A percentile compares a stretch with the other conserved stretches of the same genome.
These are phyloP conservation scores for Palythoa caribaeorum DNA, from an alignment of 92 coral and sea anemone species.

Conservation along the genomic window DNA sequence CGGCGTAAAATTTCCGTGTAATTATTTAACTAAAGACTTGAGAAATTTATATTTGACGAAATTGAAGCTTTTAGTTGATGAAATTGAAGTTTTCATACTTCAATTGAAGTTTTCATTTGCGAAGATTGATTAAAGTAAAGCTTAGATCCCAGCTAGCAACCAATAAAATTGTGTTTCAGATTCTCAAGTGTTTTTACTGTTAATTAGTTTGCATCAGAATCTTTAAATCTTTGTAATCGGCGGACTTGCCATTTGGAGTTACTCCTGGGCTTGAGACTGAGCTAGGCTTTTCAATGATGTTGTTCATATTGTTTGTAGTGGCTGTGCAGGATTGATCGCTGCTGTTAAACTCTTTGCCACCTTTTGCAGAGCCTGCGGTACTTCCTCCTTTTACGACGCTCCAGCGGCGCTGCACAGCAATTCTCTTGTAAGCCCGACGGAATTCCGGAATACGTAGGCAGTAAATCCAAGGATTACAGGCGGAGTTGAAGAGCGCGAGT, in stretches of 20 bases:
- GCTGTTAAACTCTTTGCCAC: slow-evolving; percentile 27
- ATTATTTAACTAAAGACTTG: too few relatives aligned
- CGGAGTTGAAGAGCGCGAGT: slow-evolving; percentile 78
- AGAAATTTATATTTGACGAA: too few relatives aligned
- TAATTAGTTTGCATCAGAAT: not conserved
- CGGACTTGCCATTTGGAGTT: slow-evolving; percentile 4
- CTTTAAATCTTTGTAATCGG: not conserved
- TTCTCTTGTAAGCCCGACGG: slow-evolving; percentile 76
- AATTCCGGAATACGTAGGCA: slow-evolving; percentile 80
- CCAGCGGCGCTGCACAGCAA: slow-evolving; percentile 69
- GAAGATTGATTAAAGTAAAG: not conserved
- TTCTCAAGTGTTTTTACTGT: not conserved
- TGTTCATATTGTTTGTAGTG: slow-evolving; percentile 20
- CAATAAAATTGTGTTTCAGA: too few relatives aligned
- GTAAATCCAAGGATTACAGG: slow-evolving; percentile 87
- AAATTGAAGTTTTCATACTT: not conserved
- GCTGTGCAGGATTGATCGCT: slow-evolving; percentile 21
- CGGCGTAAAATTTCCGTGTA: too few relatives aligned
- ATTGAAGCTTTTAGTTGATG: not conserved
- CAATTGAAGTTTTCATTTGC: not conserved
- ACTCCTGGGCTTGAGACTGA: slow-evolving; percentile 9
- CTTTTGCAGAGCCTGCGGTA: slow-evolving; percentile 16
- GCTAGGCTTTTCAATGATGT: not conserved
- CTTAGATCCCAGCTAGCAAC: not conserved
- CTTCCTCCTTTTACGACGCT: slow-evolving; percentile 60